Evolutionary conservation across 1,140 invertebrate genomes (phyloP).

Genomic region (Geopemphigus sp.): DNA sequence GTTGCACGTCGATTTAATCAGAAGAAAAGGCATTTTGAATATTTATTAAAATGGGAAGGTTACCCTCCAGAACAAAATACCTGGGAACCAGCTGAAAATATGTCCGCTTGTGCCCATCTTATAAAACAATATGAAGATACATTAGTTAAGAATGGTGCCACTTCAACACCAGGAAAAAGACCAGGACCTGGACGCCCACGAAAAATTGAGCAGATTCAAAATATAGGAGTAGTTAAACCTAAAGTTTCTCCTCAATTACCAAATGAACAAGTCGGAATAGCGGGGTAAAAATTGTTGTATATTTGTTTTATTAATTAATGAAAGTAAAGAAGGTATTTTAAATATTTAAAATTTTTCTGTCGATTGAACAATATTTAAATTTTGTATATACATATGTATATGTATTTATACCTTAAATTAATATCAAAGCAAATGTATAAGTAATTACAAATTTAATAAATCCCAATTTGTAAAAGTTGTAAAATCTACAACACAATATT

Average conservation of each 20-base stretch:
- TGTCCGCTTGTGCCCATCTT: constrained; percentile 70
- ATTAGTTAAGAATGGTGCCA: constrained; percentile 11
- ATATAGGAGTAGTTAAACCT: constrained; percentile 20
- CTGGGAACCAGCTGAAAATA: constrained; percentile 74
- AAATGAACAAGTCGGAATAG: constrained; percentile 31
- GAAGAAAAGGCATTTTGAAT: constrained; percentile 72
- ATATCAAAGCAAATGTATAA: too few species aligned
- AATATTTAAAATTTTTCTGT: too few species aligned
- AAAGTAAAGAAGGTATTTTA: too few species aligned
- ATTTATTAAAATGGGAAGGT: constrained; percentile 79
- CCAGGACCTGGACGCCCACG: constrained; percentile 34
- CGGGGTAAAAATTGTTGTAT: constrained; percentile 2
- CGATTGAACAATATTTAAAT: too few species aligned
- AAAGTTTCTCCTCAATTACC: constrained; percentile 15
- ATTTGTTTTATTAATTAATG: too few species aligned
- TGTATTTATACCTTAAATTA: too few species aligned
- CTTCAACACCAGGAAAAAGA: not conserved
- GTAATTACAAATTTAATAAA: too few species aligned
- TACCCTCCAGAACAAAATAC: constrained; percentile 73
- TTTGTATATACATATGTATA: too few species aligned
- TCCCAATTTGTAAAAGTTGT: too few species aligned
- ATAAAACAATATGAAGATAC: constrained; percentile 75
- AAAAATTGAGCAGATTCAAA: constrained; percentile 44
- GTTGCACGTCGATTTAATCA: constrained; percentile 77
- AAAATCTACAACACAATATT: too few species aligned